These are phyloP conservation scores for Lacanobia oleracea DNA, from an alignment of 2,888 invertebrate species.

Conservation along the genomic window DNA sequence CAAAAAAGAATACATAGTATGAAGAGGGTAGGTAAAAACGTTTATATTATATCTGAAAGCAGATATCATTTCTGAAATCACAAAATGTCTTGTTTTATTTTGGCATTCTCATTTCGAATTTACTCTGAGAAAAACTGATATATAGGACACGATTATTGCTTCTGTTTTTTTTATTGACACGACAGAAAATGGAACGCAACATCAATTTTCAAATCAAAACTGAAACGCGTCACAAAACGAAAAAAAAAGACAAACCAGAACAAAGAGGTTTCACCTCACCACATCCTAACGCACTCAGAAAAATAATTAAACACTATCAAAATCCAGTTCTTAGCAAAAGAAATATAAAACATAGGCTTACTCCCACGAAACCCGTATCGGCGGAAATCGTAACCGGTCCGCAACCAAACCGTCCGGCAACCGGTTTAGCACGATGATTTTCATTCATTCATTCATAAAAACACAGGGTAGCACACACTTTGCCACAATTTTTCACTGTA, in stretches of 20 bases:
- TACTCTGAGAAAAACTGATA: neutral
- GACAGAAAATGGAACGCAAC: slow-evolving; percentile 30
- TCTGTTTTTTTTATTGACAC: slow-evolving; percentile 7
- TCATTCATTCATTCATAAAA: slow-evolving; percentile 78
- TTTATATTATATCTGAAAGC: neutral
- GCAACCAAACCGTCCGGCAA: slow-evolving; percentile 76
- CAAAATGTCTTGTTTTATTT: slow-evolving; percentile 8
- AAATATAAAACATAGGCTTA: slow-evolving; percentile 68
- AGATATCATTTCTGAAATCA: neutral
- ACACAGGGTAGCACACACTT: slow-evolving; percentile 69
- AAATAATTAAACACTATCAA: slow-evolving; percentile 64
- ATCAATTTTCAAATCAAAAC: slow-evolving; percentile 18
- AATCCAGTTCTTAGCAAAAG: slow-evolving; percentile 69
- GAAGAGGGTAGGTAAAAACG: slow-evolving; percentile 4
- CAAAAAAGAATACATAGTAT: neutral
- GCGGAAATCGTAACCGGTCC: slow-evolving; percentile 81
- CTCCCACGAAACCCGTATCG: slow-evolving; percentile 79
- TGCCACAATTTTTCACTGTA: slow-evolving; percentile 78
- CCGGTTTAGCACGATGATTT: slow-evolving; percentile 69
- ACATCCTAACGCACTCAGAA: slow-evolving; percentile 56
- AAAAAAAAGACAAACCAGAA: slow-evolving; percentile 1
- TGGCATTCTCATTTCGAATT: slow-evolving; percentile 12
- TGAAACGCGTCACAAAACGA: neutral
- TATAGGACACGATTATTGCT: neutral
- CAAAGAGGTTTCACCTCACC: slow-evolving; percentile 24